Percentiles rank a stretch among this genome's conserved stretches.
phyloP scores from a whole-genome alignment of 2,113 vertebrate genomes.

The Tamias sibiricus region DNA sequence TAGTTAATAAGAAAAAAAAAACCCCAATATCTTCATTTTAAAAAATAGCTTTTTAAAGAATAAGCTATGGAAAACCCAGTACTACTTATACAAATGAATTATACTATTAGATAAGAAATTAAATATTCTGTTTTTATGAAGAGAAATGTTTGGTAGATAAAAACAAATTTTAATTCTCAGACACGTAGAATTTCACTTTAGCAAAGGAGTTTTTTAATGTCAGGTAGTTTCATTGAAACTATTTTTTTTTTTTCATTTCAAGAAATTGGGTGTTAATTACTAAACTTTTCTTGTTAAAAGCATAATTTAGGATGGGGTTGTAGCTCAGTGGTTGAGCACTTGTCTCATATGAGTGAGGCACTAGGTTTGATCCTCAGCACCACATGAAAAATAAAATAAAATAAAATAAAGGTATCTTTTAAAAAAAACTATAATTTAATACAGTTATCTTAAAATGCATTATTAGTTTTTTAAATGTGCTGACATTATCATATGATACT shows the following conservation, averaged over 20 bases:
- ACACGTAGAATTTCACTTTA: constrained; percentile 52
- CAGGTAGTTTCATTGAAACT: constrained; percentile 38
- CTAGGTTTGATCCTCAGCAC: too few relatives aligned
- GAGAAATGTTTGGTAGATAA: constrained; percentile 68
- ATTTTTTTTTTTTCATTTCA: constrained; percentile 38
- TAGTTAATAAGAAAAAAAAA: constrained; percentile 81
- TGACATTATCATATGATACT: not conserved
- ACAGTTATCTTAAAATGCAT: constrained; percentile 43
- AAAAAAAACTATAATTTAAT: constrained; percentile 37
- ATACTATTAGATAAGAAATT: constrained; percentile 69
- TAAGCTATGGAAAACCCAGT: constrained; percentile 71
- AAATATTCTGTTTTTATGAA: constrained; percentile 84
- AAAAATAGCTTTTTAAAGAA: constrained; percentile 73
- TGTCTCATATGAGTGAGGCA: too few relatives aligned
- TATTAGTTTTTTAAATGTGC: constrained; percentile 16
- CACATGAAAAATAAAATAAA: too few relatives aligned
- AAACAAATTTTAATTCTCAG: constrained; percentile 62
- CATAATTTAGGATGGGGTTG: too few relatives aligned
- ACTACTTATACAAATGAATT: constrained; percentile 75
- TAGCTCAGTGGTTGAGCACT: too few relatives aligned
- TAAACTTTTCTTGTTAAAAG: constrained; percentile 57
- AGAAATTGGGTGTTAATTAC: constrained; percentile 54
- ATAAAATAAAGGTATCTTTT: too few relatives aligned
- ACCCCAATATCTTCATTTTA: constrained; percentile 75
- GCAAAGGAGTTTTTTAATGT: constrained; percentile 41